phyloP scores from a whole-genome alignment of 2,797 vertebrate genomes.

The Coluber constrictor region DNA sequence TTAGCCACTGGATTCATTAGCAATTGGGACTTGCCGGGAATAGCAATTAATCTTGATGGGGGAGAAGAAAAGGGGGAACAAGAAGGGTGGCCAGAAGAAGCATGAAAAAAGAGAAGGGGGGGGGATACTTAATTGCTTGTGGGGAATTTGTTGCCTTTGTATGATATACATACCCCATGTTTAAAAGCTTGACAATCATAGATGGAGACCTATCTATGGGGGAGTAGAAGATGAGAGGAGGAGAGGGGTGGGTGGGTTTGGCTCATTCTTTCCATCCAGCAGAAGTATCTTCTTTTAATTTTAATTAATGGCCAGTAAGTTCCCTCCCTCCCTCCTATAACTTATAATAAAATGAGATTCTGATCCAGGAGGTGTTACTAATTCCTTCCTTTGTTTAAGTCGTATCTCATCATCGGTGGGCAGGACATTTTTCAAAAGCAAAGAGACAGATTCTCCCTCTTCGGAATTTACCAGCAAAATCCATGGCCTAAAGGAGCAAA shows the following conservation, averaged over 20 bases:
- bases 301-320: no score
- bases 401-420: background rate
- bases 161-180: background rate
- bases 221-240: background rate
- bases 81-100: background rate
- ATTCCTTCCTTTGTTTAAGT: background rate
- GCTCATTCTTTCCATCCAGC: no score
- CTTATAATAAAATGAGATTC: background rate
- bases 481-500: background rate
- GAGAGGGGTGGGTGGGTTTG: background rate
- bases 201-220: background rate
- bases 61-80: background rate
- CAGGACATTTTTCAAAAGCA: background rate
- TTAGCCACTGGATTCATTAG: slow-evolving; percentile 4
- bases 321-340: background rate
- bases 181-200: background rate
- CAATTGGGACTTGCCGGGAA: background rate
- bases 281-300: background rate
- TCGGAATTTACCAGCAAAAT: background rate
- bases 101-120: background rate
- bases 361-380: background rate
- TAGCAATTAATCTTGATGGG: slow-evolving; percentile 3
- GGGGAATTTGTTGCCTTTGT: background rate
- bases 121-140: background rate
- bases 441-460: background rate